A percentile compares a stretch with the other conserved stretches of the same genome.
Evolutionary conservation across 2,888 invertebrate species (phyloP).

Genomic region (Galeopsomyia nigrocyanea): DNA sequence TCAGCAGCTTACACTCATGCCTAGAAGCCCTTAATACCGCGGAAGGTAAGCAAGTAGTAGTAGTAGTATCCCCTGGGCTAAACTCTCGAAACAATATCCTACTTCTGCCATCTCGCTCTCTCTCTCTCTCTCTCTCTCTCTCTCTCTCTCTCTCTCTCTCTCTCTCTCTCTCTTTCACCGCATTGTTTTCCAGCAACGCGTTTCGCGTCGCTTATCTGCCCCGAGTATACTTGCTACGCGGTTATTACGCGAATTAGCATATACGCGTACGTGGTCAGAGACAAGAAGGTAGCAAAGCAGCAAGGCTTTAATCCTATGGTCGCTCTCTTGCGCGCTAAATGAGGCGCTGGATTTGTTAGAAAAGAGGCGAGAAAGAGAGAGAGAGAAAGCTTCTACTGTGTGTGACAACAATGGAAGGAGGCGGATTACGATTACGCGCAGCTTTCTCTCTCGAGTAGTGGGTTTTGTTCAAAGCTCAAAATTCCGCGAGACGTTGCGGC

Average conservation of each 20-base stretch:
- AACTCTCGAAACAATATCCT: too few relatives aligned
- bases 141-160: too few relatives aligned
- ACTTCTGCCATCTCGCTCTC: too few relatives aligned
- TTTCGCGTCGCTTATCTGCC: constrained; percentile 22
- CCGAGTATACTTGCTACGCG: constrained; percentile 22
- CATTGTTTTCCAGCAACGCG: constrained; percentile 21
- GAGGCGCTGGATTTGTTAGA: constrained; percentile 69
- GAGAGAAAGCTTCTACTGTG: neutral
- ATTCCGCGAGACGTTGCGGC: too few relatives aligned
- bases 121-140: too few relatives aligned
- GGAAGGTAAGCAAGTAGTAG: too few relatives aligned
- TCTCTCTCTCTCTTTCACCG: constrained; percentile 19
- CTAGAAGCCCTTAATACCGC: too few relatives aligned
- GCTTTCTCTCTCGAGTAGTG: too few relatives aligned
- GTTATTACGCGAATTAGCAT: constrained; percentile 61
- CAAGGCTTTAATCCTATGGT: constrained; percentile 63
- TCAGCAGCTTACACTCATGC: too few relatives aligned
- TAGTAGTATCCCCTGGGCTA: too few relatives aligned
- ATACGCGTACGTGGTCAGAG: constrained; percentile 64
- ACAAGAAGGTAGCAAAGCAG: constrained; percentile 56
- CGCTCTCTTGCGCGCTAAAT: constrained; percentile 60
- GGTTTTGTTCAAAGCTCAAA: too few relatives aligned
- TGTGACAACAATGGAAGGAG: constrained; percentile 34
- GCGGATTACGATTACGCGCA: constrained; percentile 42
- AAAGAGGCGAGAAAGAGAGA: constrained; percentile 55